Percentiles rank a stretch among this genome's conserved stretches.
phyloP scores from a whole-genome alignment of 2,888 invertebrate genomes.

The Morpho helenor region DNA sequence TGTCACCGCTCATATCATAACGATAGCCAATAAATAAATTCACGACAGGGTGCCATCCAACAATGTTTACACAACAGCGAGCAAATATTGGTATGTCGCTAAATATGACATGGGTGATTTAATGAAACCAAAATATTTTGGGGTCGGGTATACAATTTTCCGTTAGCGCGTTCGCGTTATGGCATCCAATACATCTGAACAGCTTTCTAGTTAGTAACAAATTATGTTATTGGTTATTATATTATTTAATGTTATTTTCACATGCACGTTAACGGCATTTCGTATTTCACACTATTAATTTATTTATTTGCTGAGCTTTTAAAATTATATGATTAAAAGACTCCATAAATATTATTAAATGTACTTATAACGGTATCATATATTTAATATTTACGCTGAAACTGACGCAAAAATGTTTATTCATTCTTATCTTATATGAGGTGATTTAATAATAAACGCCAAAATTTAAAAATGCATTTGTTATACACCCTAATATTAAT shows the following conservation, averaged over 20 bases:
- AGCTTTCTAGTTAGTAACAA: constrained; percentile 8
- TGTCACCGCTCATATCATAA: constrained; percentile 39
- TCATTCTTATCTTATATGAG: neutral
- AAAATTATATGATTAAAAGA: no score
- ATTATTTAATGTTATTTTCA: neutral
- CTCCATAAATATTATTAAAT: no score
- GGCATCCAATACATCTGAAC: constrained; percentile 23
- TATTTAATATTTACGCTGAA: no score
- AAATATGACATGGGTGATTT: constrained; percentile 55
- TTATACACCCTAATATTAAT: constrained; percentile 28
- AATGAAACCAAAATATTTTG: constrained; percentile 64
- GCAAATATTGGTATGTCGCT: constrained; percentile 60
- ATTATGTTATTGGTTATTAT: neutral
- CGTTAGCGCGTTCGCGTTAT: constrained; percentile 24
- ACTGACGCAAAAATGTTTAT: no score
- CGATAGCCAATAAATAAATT: constrained; percentile 61
- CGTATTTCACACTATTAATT: no score
- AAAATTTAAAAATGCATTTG: constrained; percentile 1
- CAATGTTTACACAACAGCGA: constrained; percentile 55
- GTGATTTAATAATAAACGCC: neutral
- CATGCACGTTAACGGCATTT: no score
- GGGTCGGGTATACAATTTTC: constrained; percentile 32
- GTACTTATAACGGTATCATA: no score
- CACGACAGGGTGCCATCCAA: constrained; percentile 48
- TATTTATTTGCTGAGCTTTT: no score